Base-by-base conservation (phyloP, 2,113 vertebrate genomes). In the Ctenodactylus gundi region DNA sequence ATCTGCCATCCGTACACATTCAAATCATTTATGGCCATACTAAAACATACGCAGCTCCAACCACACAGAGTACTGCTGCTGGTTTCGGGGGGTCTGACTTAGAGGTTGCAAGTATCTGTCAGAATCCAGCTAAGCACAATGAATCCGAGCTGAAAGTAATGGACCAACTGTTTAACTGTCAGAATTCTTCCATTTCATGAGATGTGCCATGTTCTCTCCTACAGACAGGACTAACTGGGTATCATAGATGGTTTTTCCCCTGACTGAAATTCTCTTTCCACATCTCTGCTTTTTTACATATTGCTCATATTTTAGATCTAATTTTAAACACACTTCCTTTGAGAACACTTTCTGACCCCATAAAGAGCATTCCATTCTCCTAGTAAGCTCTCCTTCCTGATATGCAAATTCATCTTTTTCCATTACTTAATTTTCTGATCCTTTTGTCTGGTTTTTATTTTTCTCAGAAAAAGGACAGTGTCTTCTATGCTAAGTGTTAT, bases 321-420 rank as follows among this genome's bases (percentile, higher is more conserved):
- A 49, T 88, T 94, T 90, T 67, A 77, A 96, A 80, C 75, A 70
- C 62, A 49, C 6, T 94, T 85, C 13, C 65, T 58, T 58, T 23
- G 51, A 51, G 14, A 67, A 62, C 82, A 76, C 12, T 75, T 78
- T 87, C 76, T 94, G 89, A 90, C 49, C 23, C n/a, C 80, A 67
- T 83, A 92, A 72, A 31, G 21, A 72, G 21, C 75, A 60, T 88
- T 83, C 68, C 57, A 20, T 34, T 85, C n/a, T 87, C 7, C 86
- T 76, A 62, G 49, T 41, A 91, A 62, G 29, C n/a, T 67, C 25
- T 36, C 67, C 57, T 81, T 85, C 36, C 62, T 65, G 29, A 84
- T 90, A 85, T 87, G 34, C 89, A 51, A 94, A 95, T 75, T 70
- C 53, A 87, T 90, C 75, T 34, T 94, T 94, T 91, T 39, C 14